Evolutionary conservation across 2,113 vertebrate species (phyloP).

Genomic region (Thinocorus orbignyianus): DNA sequence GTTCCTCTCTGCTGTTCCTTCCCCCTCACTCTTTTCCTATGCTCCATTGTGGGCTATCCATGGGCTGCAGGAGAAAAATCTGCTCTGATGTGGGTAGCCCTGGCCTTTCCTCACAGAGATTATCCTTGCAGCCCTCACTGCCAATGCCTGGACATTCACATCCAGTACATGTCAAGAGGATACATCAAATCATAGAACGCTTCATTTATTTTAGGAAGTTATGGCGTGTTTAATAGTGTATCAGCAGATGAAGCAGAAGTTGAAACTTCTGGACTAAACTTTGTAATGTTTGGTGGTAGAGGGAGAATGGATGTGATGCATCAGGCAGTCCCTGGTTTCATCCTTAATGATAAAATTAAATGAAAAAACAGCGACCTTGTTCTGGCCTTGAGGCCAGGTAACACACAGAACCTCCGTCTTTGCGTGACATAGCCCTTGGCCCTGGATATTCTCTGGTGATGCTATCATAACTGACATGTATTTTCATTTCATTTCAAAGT

Average conservation of each 20-base stretch:
- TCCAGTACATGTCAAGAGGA: not conserved
- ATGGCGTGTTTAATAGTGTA: not conserved
- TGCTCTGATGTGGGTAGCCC: not conserved
- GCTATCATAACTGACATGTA: not conserved
- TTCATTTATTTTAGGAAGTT: not conserved
- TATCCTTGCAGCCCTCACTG: accelerated
- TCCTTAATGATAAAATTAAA: not conserved
- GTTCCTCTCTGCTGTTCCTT: not conserved
- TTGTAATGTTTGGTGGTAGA: not conserved
- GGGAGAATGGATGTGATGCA: not conserved
- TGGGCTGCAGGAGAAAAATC: not conserved
- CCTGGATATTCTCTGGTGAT: not conserved
- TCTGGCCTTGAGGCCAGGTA: not conserved
- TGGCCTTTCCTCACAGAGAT: not conserved
- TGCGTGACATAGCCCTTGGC: not conserved
- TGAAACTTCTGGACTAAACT: not conserved
- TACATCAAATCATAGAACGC: not conserved
- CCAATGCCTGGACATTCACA: no score
- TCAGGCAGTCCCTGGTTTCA: not conserved
- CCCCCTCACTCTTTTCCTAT: not conserved
- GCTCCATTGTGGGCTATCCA: not conserved
- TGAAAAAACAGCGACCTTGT: not conserved
- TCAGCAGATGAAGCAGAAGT: not conserved
- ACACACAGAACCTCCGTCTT: not conserved
- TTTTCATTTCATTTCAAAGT: not conserved